phyloP scores from a whole-genome alignment of 2,797 vertebrate genomes.

The Acanthurus lineatus region DNA sequence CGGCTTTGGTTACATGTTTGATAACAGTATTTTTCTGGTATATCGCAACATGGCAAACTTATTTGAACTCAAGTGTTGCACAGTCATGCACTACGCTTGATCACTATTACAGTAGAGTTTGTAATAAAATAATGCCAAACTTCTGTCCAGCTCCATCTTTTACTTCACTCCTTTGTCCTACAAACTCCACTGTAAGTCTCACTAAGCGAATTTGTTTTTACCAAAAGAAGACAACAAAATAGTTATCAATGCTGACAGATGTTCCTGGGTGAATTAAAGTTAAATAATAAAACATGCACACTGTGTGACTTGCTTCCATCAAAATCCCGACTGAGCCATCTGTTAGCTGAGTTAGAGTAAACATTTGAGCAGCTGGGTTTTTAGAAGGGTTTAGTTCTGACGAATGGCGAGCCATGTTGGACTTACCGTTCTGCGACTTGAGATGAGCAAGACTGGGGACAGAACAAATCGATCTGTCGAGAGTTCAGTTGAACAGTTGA shows the following conservation, averaged over 20 bases:
- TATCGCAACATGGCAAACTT: background rate
- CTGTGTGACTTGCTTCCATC: background rate
- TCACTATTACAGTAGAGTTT: background rate
- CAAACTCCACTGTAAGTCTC: background rate
- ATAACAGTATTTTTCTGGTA: background rate
- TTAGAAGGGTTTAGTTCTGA: conserved; percentile 73
- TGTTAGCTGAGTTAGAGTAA: conserved; percentile 81
- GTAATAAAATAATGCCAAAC: background rate
- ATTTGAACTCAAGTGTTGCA: background rate
- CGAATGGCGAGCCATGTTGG: conserved; percentile 44
- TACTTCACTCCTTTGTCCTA: background rate
- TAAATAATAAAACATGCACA: conserved; percentile 16
- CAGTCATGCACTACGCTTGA: background rate
- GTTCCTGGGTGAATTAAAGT: conserved; percentile 12
- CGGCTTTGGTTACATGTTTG: background rate
- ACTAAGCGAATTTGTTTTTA: background rate
- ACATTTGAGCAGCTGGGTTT: conserved; percentile 50
- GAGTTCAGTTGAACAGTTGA: conserved; percentile 74
- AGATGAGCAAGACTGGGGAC: conserved; percentile 61
- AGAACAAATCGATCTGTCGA: conserved; percentile 85
- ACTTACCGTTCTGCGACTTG: conserved; percentile 77
- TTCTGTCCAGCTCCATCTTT: background rate
- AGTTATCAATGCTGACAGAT: background rate
- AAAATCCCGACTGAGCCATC: conserved; percentile 18
- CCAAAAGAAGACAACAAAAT: conserved; percentile 13